phyloP scores from a whole-genome alignment of 2,888 invertebrate species.

The Marronus borbonicus region DNA sequence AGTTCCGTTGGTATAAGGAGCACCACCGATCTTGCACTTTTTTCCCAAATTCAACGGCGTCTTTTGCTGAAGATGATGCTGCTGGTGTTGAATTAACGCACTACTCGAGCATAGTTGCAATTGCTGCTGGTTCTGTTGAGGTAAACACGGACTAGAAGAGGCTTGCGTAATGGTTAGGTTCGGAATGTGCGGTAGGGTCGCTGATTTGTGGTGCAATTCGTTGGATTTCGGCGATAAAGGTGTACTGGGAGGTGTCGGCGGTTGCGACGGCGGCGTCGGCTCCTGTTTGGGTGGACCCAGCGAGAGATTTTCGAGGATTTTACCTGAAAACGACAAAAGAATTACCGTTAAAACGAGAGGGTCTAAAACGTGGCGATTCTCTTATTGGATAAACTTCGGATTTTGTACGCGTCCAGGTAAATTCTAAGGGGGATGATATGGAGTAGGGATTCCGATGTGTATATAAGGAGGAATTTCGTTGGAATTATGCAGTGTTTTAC shows the following conservation, averaged over 20 bases:
- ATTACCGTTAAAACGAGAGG: slow-evolving; percentile 20
- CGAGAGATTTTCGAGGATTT: slow-evolving; percentile 71
- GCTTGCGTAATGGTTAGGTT: slow-evolving; percentile 63
- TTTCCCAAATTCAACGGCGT: slow-evolving; percentile 62
- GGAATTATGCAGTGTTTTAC: no score
- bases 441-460: background rate
- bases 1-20: slow-evolving; percentile 57
- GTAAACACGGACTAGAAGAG: slow-evolving; percentile 65
- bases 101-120: slow-evolving; percentile 6
- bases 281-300: slow-evolving; percentile 61
- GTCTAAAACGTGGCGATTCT: background rate
- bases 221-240: slow-evolving; percentile 68
- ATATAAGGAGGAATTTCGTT: background rate
- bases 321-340: slow-evolving; percentile 65
- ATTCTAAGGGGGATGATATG: background rate
- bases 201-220: slow-evolving; percentile 58
- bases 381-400: background rate
- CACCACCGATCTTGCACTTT: slow-evolving; percentile 54
- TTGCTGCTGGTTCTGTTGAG: slow-evolving; percentile 57
- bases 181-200: slow-evolving; percentile 56
- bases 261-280: slow-evolving; percentile 68
- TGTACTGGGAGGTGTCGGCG: slow-evolving; percentile 72
- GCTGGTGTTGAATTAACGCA: slow-evolving; percentile 10
- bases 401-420: background rate
- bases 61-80: slow-evolving; percentile 55